phyloP scores from a whole-genome alignment of 2,797 vertebrate species.

The Enteromius unitaeniatus region DNA sequence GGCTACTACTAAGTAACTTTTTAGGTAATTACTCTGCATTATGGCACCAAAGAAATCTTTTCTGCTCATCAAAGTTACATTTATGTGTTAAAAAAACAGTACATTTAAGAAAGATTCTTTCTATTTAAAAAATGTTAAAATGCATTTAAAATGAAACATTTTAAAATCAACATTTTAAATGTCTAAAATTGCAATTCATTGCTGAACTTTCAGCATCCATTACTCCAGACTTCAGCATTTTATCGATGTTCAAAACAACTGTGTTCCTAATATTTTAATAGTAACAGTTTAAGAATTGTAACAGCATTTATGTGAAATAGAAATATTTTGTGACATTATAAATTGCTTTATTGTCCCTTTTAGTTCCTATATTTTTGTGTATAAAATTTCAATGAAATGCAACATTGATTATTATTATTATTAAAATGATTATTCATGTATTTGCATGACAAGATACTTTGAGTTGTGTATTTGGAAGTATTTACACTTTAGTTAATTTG shows the following conservation, averaged over 20 bases:
- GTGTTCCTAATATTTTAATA: not conserved
- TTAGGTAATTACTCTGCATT: too few relatives aligned
- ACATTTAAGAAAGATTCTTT: not conserved
- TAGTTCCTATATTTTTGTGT: not conserved
- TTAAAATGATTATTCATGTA: not conserved
- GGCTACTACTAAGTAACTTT: too few relatives aligned
- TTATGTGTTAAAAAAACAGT: not conserved
- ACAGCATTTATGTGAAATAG: not conserved
- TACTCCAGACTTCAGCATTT: not conserved
- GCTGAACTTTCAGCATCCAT: not conserved
- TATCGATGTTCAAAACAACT: not conserved
- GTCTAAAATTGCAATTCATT: not conserved
- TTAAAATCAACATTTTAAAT: not conserved
- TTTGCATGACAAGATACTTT: not conserved
- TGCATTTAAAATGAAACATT: not conserved
- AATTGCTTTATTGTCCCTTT: not conserved
- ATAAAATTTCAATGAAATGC: not conserved
- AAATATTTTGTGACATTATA: not conserved
- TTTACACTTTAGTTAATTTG: not conserved
- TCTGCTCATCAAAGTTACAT: not conserved
- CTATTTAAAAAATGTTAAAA: not conserved
- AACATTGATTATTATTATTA: not conserved
- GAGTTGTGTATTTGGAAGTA: not conserved
- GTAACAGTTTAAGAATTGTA: not conserved
- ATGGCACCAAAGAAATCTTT: not conserved